Evolutionary conservation across 2,888 invertebrate species (phyloP).

Genomic region (Azorinus chamasolen): DNA sequence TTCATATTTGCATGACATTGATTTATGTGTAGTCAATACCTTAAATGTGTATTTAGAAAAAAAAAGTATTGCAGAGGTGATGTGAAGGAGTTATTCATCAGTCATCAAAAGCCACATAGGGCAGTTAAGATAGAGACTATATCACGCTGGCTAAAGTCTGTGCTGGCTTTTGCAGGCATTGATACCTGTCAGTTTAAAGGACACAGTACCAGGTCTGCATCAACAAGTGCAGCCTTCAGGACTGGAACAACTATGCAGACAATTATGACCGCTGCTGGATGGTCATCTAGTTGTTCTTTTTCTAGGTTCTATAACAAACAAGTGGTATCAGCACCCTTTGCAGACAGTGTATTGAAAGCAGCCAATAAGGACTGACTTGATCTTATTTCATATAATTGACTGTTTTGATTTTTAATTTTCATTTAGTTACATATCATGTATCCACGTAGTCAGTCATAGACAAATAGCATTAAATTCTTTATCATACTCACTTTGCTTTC

Average conservation of each 20-base stretch:
- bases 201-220: conserved; percentile 9
- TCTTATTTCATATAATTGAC: too few species aligned
- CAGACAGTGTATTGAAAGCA: too few species aligned
- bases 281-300: conserved; percentile 4
- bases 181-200: background rate
- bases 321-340: too few species aligned
- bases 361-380: too few species aligned
- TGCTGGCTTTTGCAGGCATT: background rate
- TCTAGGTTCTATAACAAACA: conserved; percentile 2
- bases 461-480: too few species aligned
- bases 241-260: conserved; percentile 2
- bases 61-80: too few species aligned
- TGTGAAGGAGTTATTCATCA: too few species aligned
- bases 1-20: background rate
- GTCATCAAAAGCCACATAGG: conserved; percentile 5
- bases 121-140: conserved; percentile 4
- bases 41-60: background rate
- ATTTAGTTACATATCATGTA: too few species aligned
- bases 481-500: too few species aligned
- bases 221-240: conserved; percentile 11
- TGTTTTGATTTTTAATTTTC: too few species aligned
- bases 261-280: conserved; percentile 21
- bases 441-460: too few species aligned
- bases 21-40: conserved; percentile 4
- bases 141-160: background rate